Evolutionary conservation across 2,888 invertebrate genomes (phyloP), one percentile per base, ranked within the genome.

Genomic region (Nymphalis polychloros): DNA sequence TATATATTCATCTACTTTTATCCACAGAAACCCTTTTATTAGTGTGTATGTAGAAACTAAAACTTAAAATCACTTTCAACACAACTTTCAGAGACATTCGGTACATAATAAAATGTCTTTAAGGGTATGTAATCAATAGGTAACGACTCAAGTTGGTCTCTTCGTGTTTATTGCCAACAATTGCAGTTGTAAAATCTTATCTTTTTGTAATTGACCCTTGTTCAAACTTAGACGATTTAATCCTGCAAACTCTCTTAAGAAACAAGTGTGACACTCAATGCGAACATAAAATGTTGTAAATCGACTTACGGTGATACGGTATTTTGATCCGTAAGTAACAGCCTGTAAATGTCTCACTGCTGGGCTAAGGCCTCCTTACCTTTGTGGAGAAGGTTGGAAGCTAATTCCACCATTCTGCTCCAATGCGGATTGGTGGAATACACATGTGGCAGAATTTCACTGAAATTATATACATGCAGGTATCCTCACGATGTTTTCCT

Each of bases 91-190:
- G 23, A 23, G 55, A 68, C 41, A 3, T 47, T 53, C 23, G 59
- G 35, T 35, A 52, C 50, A 10, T 53, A 31, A 68, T 68, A 68
- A 55, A 68, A 68, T 64, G 17, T 63, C 64, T 20, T 41, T 27
- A 53, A 68, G 31, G 49, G 47, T 13, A 49, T 8, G 57, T 61
- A 57, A 67, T 67, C 67, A 63, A 57, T 57, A 67, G 23, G 20
- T 57, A 57, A 67, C 35, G 57, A 66, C 60, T 27, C 23, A 60
- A 66, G 52, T 60, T 66, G 41, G 47, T 16, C 27, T 23, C 19
- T 53, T 53, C 31, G 53, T 55, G 53, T 47, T 47, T 53, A 60
- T 60, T 8, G 31, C 53, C 46, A 47, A 60, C 60, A 20, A 53
- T 53, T n/a, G 60, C 27, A 27, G 31, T 47, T 47, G 23, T 66